These are phyloP conservation scores for Trachemys scripta DNA, from an alignment of 2,113 vertebrate genomes.

Conservation along the genomic window DNA sequence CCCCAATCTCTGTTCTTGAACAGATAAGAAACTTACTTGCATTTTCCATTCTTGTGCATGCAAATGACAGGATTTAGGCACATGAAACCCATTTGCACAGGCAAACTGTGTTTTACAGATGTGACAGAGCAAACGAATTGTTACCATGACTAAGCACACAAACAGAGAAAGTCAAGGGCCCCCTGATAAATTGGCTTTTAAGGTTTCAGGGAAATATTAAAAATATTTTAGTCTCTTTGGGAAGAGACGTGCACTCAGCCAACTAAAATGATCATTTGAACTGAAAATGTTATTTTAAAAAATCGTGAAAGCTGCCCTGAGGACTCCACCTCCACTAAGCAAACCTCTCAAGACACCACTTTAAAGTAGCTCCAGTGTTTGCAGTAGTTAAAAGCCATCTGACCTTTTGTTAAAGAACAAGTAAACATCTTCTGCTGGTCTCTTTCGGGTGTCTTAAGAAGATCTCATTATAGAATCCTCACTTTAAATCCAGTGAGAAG, in stretches of 20 bases:
- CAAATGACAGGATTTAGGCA: neutral
- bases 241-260: neutral
- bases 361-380: neutral
- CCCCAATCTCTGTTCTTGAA: neutral
- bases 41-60: neutral
- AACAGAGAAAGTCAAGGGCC: neutral
- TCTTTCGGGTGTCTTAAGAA: neutral
- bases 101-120: neutral
- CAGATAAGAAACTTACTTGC: neutral
- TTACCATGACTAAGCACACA: neutral
- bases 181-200: neutral
- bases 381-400: neutral
- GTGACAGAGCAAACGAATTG: neutral
- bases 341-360: neutral
- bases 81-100: neutral
- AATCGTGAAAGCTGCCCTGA: neutral
- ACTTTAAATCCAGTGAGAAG: neutral
- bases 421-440: neutral
- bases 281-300: neutral
- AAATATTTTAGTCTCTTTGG: neutral
- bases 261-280: neutral
- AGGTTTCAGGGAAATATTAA: neutral
- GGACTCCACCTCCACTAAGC: neutral
- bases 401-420: neutral
- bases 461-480: neutral